phyloP scores from a whole-genome alignment of 1,140 invertebrate genomes.

The Delia radicum region DNA sequence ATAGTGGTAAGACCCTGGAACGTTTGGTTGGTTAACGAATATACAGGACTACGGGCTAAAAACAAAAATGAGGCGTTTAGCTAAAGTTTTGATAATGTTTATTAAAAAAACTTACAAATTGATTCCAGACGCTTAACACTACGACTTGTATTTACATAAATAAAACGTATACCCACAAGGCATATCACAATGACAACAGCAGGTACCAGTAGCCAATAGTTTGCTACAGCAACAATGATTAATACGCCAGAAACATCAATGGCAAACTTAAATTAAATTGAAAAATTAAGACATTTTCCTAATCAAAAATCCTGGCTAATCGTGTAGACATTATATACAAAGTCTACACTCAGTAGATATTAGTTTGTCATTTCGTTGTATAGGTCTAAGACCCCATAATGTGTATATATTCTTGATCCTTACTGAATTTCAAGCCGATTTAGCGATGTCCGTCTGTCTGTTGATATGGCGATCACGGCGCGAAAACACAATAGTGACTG shows the following conservation, averaged over 20 bases:
- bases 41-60: conserved; percentile 74
- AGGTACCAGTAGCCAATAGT: conserved; percentile 76
- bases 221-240: conserved; percentile 72
- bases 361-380: no score
- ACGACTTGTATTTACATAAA: conserved; percentile 78
- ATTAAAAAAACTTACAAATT: conserved; percentile 62
- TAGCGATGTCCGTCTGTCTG: no score
- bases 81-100: not conserved
- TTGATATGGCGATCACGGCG: no score
- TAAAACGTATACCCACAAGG: conserved; percentile 66
- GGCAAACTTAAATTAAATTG: conserved; percentile 56
- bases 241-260: conserved; percentile 68
- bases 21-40: conserved; percentile 78
- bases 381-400: no score
- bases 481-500: no score
- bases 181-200: conserved; percentile 66
- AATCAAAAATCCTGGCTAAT: no score
- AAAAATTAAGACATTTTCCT: no score
- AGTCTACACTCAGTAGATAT: no score
- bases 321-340: no score
- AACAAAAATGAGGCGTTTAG: not conserved
- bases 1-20: conserved; percentile 79
- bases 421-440: no score
- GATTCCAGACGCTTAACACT: conserved; percentile 81
- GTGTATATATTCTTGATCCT: no score